Evolutionary conservation across 2,113 vertebrate genomes (phyloP), one percentile per base, ranked within the genome.

Genomic region (Forbesichthys agassizii): DNA sequence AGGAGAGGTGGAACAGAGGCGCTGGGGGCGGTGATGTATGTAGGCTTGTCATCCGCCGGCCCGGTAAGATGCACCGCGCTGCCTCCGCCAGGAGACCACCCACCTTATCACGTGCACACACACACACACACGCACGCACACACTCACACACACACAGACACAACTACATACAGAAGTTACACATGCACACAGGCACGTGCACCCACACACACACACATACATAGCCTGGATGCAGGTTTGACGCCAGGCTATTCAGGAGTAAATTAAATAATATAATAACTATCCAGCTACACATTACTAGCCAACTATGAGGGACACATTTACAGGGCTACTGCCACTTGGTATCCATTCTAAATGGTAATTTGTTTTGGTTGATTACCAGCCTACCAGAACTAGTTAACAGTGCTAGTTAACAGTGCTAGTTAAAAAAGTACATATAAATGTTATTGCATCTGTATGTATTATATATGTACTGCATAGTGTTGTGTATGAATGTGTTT

Each of bases 11-110:
- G 88, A 91, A 84, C 76, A 84, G 80, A 80, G 82, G 84, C 89
- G 89, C 82, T 89, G 86, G 86, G 88, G 88, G 87, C 88, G 89
- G 90, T 93, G 93, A 93, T 93, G 88, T 92, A 93, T 93, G 92
- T 89, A 78, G 85, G 83, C 85, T 86, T 94, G 92, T 93, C 91
- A 90, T 74, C 90, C 88, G 88, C 76, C 88, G 91, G 88, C 89
- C 85, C 83, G 86, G 88, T 88, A 90, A 92, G 92, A 93, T 93
- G 90, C 92, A 93, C 89, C 91, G 86, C 82, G 88, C 83, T 90
- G 82, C 86, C 89, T 92, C 91, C 91, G 89, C 88, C 74, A 88
- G 90, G 90, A 93, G 89, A 85, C 88, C 87, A 87, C 69, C 61
- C 63, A 3, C 33, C 52, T 80, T 84, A 78, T 82, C 75, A 76